Evolutionary conservation across 2,797 vertebrate genomes (phyloP).

Genomic region (Melanitta fusca): DNA sequence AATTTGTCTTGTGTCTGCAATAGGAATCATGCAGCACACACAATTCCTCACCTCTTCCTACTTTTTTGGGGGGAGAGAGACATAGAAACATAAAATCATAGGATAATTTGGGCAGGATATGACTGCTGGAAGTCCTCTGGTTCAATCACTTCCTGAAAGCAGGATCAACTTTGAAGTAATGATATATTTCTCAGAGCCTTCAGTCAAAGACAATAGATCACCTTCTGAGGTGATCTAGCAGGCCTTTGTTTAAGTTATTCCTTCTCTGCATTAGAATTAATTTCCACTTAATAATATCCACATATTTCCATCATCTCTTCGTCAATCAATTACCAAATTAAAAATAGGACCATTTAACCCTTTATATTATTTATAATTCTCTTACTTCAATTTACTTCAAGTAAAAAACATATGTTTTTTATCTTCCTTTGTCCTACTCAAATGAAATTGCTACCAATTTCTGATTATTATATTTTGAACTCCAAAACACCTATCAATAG

Average conservation of each 20-base stretch:
- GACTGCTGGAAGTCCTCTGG: not conserved
- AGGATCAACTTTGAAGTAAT: not conserved
- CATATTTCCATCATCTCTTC: not conserved
- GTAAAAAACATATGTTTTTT: not conserved
- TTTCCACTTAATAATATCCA: not conserved
- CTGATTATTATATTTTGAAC: not conserved
- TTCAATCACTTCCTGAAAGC: not conserved
- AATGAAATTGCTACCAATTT: not conserved
- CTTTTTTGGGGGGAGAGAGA: not conserved
- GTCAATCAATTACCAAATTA: not conserved
- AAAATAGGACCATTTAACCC: not conserved
- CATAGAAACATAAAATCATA: not conserved
- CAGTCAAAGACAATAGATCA: not conserved
- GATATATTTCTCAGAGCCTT: not conserved
- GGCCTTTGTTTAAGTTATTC: not conserved
- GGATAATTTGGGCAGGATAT: not conserved
- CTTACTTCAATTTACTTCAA: not conserved
- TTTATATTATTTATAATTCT: not conserved
- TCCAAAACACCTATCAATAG: not conserved
- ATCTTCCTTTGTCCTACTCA: not conserved
- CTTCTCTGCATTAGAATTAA: not conserved
- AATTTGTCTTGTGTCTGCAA: not conserved
- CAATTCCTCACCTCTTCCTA: not conserved
- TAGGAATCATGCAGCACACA: not conserved
- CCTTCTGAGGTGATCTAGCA: not conserved